Evolutionary conservation across 1,140 invertebrate genomes (phyloP), one percentile per base, ranked within the genome.

Genomic region (Trichoplusia ni): DNA sequence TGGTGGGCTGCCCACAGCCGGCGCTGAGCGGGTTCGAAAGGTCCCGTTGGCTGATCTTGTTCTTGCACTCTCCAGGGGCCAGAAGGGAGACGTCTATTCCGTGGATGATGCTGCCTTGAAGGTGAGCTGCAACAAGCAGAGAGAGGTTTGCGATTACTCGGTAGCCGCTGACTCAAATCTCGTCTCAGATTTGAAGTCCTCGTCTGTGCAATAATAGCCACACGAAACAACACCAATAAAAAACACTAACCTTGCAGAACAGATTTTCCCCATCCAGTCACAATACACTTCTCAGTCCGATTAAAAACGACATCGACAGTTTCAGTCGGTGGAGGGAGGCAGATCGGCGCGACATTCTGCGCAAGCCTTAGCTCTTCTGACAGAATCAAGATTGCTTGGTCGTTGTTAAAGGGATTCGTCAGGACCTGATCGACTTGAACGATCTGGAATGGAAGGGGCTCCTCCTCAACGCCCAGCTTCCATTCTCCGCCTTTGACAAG

Each of bases 401-500:
- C 95, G 72, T 96, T 93, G 29, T 92, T 86, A 0, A 93, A 84
- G 18, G 89, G 96, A 89, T 97, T 96, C 4, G 92, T 73, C 0
- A 94, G 91, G 38, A 97, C 94, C 0, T 92, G 91, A 2, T 92
- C 91, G 0, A 96, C 95, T 21, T 94, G 92, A 0, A 94, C 91
- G 14, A 95, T 94, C 79, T 97, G 94, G 91, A 95, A 95, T 0
- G 95, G 94, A 11, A 95, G 84, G 0, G 95, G 95, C 78, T 96
- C 95, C 49, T 95, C 94, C 54, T 95, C 94, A 61, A 95, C 93
- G 23, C 94, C 94, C n/a, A 96, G 90, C 81, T 96, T 95, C 95
- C 95, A 97, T 93, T 96, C 95, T 5, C 96, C 96, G 1, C 95
- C 94, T 79, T 96, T 96, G 46, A 97, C 92, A 0, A 94, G 92